Evolutionary conservation across 2,888 invertebrate genomes (phyloP).

Genomic region (Belgica antarctica): DNA sequence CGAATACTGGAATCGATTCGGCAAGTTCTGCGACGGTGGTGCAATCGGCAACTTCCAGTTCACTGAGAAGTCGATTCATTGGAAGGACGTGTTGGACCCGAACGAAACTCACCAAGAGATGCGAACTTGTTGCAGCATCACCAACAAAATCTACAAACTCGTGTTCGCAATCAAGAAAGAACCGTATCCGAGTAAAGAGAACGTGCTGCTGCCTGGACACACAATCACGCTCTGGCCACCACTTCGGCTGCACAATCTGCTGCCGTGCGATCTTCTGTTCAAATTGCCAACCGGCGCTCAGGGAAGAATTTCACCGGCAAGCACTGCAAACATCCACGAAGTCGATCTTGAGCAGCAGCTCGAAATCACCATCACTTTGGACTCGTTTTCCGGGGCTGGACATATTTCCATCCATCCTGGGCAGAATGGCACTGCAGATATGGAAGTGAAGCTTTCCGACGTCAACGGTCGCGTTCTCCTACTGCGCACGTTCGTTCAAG

Average conservation of each 20-base stretch:
- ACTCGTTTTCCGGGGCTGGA: slow-evolving; percentile 76
- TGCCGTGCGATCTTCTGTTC: slow-evolving; percentile 77
- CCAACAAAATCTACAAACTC: slow-evolving; percentile 50
- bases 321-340: slow-evolving; percentile 58
- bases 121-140: slow-evolving; percentile 49
- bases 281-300: slow-evolving; percentile 56
- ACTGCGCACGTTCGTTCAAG: slow-evolving; percentile 66
- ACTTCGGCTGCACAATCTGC: slow-evolving; percentile 78
- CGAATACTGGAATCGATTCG: slow-evolving; percentile 60
- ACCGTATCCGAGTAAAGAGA: slow-evolving; percentile 69
- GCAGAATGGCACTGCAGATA: slow-evolving; percentile 60
- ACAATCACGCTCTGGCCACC: slow-evolving; percentile 81
- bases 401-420: slow-evolving; percentile 60
- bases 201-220: slow-evolving; percentile 68
- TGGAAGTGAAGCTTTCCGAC: slow-evolving; percentile 74
- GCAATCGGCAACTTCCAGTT: slow-evolving; percentile 49
- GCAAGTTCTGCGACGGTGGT: slow-evolving; percentile 38
- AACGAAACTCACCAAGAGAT: slow-evolving; percentile 48
- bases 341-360: slow-evolving; percentile 70
- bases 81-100: slow-evolving; percentile 50
- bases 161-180: slow-evolving; percentile 64
- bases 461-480: slow-evolving; percentile 68
- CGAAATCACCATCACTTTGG: slow-evolving; percentile 73
- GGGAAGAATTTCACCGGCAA: slow-evolving; percentile 57
- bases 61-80: slow-evolving; percentile 51